These are phyloP conservation scores for Proisotoma minuta DNA, from an alignment of 2,888 invertebrate genomes.

Conservation along the genomic window DNA sequence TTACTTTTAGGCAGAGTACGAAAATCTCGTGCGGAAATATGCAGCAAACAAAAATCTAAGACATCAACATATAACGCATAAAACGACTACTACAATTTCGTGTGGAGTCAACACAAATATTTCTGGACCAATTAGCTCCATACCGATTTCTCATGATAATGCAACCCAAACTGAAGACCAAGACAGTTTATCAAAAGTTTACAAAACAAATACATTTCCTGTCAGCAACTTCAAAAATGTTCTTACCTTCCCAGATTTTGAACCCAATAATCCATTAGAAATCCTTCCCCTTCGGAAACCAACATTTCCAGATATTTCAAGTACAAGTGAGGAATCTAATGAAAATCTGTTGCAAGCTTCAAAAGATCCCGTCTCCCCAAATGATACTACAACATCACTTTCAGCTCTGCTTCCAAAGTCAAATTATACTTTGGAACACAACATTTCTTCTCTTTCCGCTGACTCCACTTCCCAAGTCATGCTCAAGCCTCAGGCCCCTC, in stretches of 20 bases:
- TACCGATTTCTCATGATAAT: background rate
- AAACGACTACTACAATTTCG: conserved; percentile 13
- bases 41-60: conserved; percentile 24
- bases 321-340: conserved; percentile 13
- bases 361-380: conserved; percentile 18
- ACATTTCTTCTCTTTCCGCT: background rate
- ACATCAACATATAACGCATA: background rate
- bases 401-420: conserved; percentile 15
- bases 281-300: too few relatives aligned
- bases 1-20: conserved; percentile 32
- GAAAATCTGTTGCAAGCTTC: conserved; percentile 19
- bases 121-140: conserved; percentile 31
- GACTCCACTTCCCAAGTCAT: background rate
- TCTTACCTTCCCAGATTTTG: background rate
- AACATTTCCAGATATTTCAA: conserved; percentile 18
- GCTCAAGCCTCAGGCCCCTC: background rate
- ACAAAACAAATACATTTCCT: background rate
- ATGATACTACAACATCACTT: conserved; percentile 19
- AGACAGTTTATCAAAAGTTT: background rate
- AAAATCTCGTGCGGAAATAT: conserved; percentile 39
- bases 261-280: too few relatives aligned
- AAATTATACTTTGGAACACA: conserved; percentile 21
- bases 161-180: background rate
- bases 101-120: conserved; percentile 39
- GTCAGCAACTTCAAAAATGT: background rate